Evolutionary conservation across 2,888 invertebrate genomes (phyloP).

Genomic region (Phyllotreta cruciferae): DNA sequence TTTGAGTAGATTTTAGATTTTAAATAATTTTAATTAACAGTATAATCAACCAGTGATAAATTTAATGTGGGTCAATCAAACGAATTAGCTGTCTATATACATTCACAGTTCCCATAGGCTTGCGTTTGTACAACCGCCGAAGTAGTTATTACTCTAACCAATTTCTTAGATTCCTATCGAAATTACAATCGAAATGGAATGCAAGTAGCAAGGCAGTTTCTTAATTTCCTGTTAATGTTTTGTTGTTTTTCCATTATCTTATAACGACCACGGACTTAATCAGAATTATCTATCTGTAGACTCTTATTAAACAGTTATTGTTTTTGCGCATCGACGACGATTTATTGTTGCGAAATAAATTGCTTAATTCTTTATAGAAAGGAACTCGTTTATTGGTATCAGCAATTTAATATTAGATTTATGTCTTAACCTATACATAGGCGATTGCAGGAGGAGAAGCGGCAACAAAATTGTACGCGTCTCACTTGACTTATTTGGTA

Average conservation of each 20-base stretch:
- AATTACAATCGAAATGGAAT: slow-evolving; percentile 46
- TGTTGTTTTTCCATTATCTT: slow-evolving; percentile 40
- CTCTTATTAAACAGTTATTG: slow-evolving; percentile 34
- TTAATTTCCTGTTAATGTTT: slow-evolving; percentile 46
- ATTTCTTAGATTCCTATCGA: slow-evolving; percentile 44
- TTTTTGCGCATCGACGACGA: slow-evolving; percentile 27
- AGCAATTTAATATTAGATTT: not conserved
- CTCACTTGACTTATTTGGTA: slow-evolving; percentile 14
- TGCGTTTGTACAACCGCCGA: not conserved
- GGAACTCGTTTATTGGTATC: slow-evolving; percentile 6
- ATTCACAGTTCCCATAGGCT: too few species aligned
- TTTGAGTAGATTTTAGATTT: too few species aligned
- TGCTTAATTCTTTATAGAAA: slow-evolving; percentile 19
- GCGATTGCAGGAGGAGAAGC: too few species aligned
- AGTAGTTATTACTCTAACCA: slow-evolving; percentile 15
- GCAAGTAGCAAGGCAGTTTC: slow-evolving; percentile 40
- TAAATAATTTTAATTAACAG: too few species aligned
- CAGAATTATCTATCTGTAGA: slow-evolving; percentile 33
- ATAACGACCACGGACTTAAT: slow-evolving; percentile 38
- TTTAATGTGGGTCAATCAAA: too few species aligned
- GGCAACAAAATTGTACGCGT: slow-evolving; percentile 2
- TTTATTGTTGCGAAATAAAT: slow-evolving; percentile 30
- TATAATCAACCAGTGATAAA: too few species aligned
- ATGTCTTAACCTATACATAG: too few species aligned
- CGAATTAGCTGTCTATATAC: too few species aligned